A percentile compares a stretch with the other conserved stretches of the same genome.
These are phyloP conservation scores for Lasioglossum oenotherae DNA, from an alignment of 2,888 invertebrate genomes.

Conservation along the genomic window DNA sequence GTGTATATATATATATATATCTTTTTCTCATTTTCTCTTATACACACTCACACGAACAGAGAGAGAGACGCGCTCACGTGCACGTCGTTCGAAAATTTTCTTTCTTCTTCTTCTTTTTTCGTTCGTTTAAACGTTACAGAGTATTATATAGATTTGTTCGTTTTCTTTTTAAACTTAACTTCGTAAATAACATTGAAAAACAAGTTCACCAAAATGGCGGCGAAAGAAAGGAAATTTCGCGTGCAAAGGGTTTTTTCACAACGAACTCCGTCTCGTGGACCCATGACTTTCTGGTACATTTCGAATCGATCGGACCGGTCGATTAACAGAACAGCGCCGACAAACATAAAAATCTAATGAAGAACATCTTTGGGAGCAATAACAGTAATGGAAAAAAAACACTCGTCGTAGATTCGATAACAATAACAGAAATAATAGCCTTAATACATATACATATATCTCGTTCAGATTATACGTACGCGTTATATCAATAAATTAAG, in stretches of 20 bases:
- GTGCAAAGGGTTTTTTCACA: constrained; percentile 47
- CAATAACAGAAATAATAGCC: constrained; percentile 63
- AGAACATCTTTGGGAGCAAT: constrained; percentile 63
- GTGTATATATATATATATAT: not conserved
- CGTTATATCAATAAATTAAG: constrained; percentile 57
- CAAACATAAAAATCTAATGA: constrained; percentile 52
- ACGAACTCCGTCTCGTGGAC: constrained; percentile 37
- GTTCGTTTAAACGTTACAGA: constrained; percentile 40
- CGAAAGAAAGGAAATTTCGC: constrained; percentile 26
- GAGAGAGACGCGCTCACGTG: not conserved
- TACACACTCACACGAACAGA: not conserved
- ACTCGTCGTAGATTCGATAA: constrained; percentile 57
- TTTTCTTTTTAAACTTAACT: constrained; percentile 50
- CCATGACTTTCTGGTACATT: constrained; percentile 59
- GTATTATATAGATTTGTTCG: constrained; percentile 55
- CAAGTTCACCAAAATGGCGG: constrained; percentile 27
- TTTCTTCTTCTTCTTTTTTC: not conserved
- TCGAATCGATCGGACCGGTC: constrained; percentile 37
- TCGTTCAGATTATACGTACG: constrained; percentile 31
- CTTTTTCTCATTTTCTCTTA: not conserved
- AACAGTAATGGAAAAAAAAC: constrained; percentile 53
- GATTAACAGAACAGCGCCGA: constrained; percentile 66
- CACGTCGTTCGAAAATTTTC: constrained; percentile 11
- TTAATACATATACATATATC: constrained; percentile 30
- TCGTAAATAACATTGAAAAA: constrained; percentile 43